Base-by-base conservation (phyloP, 2,888 invertebrate genomes). In the Drosophila helvetica region DNA sequence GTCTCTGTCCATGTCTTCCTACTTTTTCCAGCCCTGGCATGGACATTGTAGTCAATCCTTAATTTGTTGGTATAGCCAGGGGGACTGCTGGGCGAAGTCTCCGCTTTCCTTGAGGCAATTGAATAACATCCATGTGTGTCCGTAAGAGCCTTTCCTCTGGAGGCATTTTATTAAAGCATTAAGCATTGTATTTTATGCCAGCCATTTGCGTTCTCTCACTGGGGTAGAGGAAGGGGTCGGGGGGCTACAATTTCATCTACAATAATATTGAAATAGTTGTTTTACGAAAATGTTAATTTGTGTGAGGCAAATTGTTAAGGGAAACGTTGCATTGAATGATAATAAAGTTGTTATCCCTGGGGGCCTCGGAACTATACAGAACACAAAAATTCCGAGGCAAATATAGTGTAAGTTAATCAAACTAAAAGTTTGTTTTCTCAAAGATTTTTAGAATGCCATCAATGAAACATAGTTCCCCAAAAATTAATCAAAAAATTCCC, bases 81-180 rank as follows among this genome's bases (percentile, higher is more conserved):
- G 70, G 65, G 15, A 48, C 43, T 51, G 33, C 33, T 33, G 42
- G 52, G 55, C 58, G 52, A 53, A 46, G 50, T 52, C 25, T 22
- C 46, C 53, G 42, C n/a, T 22, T 9, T 25, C 59, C 52, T 52
- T 56, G 25, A 54, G 48, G 54, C 71, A 84, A 84, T 77, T 80
- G 83, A 78, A 75, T 80, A 79, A 75, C 80, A 84, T 82, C 75
- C 82, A 74, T 72, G 83, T 56, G 50, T 54, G 42, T 43, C 17
- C 46, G 67, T 60, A 59, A 47, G 71, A n/a, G 38, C 38, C 7
- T 38, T n/a, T 7, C 38, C 52, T 67, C 66, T 67, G 54, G 48
- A 47, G 69, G 67, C 66, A 64, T 75, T 81, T 79, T 77, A 68
- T 68, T 86, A 86, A 86, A 75, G 84, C 84, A 88, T 84, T 88